Evolutionary conservation across 64 coral and sea anemone species (phyloP).

Genomic region (Actinia tenebrosa): DNA sequence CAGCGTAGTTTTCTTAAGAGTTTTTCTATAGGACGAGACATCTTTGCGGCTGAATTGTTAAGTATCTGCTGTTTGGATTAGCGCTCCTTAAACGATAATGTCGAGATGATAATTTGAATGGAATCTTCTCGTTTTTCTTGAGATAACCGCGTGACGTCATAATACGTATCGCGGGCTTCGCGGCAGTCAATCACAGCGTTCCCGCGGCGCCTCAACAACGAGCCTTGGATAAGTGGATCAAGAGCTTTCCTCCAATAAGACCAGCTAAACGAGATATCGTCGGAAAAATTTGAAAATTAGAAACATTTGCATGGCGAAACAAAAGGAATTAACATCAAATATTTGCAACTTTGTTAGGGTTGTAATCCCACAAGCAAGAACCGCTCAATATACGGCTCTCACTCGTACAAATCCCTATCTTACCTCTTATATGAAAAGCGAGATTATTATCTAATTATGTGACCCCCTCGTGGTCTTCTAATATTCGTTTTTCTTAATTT

Average conservation of each 20-base stretch:
- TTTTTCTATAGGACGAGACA: not conserved
- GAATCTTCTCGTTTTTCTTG: not conserved
- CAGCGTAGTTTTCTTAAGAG: not conserved
- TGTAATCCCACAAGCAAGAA: constrained; percentile 3
- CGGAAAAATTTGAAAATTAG: constrained; percentile 13
- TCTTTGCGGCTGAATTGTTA: not conserved
- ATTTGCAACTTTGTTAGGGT: constrained; percentile 14
- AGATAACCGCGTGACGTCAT: constrained; percentile 2
- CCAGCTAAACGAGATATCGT: not conserved
- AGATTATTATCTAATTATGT: constrained; percentile 9
- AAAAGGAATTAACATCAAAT: constrained; percentile 9
- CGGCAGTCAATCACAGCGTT: constrained; percentile 3
- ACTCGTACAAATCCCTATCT: not conserved
- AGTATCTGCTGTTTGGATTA: not conserved
- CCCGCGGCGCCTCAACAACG: not conserved
- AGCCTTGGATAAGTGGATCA: constrained; percentile 4
- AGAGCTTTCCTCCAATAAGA: constrained; percentile 1
- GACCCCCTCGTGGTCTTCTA: not conserved
- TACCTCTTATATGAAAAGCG: not conserved
- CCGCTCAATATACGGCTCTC: not conserved
- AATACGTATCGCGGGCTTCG: not conserved
- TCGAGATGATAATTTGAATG: not conserved
- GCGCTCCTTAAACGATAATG: not conserved
- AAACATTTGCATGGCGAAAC: constrained; percentile 17
- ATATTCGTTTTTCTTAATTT: not conserved